phyloP scores from a whole-genome alignment of 2,888 invertebrate genomes.

The Luperina nickerlii region DNA sequence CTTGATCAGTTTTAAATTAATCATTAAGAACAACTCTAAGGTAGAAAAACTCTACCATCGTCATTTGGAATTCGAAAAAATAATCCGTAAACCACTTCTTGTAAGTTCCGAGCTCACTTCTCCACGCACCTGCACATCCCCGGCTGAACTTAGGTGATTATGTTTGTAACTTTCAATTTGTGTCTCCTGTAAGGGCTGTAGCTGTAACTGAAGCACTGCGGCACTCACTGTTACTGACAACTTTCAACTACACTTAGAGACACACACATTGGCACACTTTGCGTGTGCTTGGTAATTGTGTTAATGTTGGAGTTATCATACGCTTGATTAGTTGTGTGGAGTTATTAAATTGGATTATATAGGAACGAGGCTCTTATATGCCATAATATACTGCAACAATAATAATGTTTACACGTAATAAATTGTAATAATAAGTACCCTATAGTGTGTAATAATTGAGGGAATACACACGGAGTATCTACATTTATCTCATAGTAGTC shows the following conservation, averaged over 20 bases:
- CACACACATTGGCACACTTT: constrained; percentile 9
- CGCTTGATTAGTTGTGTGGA: constrained; percentile 15
- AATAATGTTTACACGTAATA: background rate
- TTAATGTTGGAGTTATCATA: constrained; percentile 16
- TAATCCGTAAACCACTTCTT: background rate
- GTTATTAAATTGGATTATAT: constrained; percentile 14
- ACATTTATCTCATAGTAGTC: background rate
- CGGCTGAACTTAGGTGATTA: constrained; percentile 51
- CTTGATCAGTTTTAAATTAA: background rate
- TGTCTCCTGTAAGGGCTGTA: constrained; percentile 39
- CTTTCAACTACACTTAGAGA: constrained; percentile 24
- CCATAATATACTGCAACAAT: background rate
- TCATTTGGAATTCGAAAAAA: background rate
- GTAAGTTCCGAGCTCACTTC: constrained; percentile 1
- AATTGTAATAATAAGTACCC: background rate
- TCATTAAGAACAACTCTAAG: too few species aligned
- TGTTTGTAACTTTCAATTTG: constrained; percentile 48
- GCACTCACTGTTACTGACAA: constrained; percentile 11
- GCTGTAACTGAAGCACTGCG: constrained; percentile 11
- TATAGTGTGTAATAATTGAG: background rate
- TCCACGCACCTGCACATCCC: background rate
- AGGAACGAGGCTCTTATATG: background rate
- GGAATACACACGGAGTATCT: background rate
- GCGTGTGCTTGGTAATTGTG: constrained; percentile 17
- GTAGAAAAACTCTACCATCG: background rate